Percentiles rank a stretch among this genome's conserved stretches.
Conservation (phyloP, 2,797 vertebrate species). For the Myripristis murdjan region DNA sequence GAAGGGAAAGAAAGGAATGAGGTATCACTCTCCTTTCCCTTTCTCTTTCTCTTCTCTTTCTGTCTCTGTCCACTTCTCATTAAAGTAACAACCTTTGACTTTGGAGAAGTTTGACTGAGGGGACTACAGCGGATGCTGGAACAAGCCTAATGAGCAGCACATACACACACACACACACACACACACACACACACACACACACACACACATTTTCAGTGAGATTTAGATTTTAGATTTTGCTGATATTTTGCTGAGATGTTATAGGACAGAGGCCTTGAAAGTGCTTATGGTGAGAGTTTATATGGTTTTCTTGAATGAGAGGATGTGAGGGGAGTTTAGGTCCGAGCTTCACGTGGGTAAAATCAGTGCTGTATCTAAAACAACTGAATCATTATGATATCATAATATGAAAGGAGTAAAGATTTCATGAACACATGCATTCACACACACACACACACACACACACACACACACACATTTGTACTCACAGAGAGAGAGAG, state of each 20-base stretch:
- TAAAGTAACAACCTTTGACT: conserved; percentile 51
- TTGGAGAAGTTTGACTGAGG: conserved; percentile 27
- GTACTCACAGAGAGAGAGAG: conserved; percentile 27
- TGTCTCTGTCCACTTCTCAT: conserved; percentile 35
- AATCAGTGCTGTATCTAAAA: conserved; percentile 22
- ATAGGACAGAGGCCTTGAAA: neutral
- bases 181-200: neutral
- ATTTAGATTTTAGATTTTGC: too few relatives aligned
- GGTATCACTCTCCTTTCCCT: conserved; percentile 41
- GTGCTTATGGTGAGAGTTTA: neutral
- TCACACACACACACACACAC: neutral
- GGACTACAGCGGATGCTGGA: neutral
- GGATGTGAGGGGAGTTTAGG: neutral
- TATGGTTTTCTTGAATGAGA: neutral
- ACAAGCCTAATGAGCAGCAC: conserved; percentile 15
- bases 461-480: conserved; percentile 1
- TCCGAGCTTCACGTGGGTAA: conserved; percentile 6
- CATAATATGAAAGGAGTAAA: conserved; percentile 39
- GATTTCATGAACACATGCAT: neutral
- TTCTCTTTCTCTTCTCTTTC: conserved; percentile 15
- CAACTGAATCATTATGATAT: conserved; percentile 37
- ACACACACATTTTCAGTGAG: neutral
- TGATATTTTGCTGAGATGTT: neutral
- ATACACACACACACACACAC: conserved; percentile 7
- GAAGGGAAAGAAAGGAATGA: conserved; percentile 37